These are phyloP conservation scores for Sphenopsis melanotis DNA, from an alignment of 2,797 vertebrate genomes.

Conservation along the genomic window DNA sequence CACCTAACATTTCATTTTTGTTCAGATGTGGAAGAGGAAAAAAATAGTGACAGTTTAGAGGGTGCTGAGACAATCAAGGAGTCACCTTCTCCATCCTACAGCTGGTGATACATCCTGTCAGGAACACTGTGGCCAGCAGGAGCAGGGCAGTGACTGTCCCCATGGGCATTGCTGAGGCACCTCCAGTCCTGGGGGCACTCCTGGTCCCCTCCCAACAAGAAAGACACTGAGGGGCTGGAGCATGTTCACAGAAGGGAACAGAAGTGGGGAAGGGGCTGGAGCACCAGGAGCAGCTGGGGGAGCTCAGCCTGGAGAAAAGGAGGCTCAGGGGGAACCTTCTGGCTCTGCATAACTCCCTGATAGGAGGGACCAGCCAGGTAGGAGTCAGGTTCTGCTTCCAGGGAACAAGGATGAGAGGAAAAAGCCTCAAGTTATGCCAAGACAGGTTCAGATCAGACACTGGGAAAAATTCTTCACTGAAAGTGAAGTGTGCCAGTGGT, in stretches of 20 bases:
- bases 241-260: rapidly evolving
- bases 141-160: background rate
- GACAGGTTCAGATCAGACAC: background rate
- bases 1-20: background rate
- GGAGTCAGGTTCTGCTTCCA: rapidly evolving
- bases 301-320: background rate
- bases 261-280: too few relatives aligned
- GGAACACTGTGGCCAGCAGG: background rate
- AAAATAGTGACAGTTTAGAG: background rate
- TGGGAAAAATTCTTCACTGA: background rate
- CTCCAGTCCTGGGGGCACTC: background rate
- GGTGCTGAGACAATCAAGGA: background rate
- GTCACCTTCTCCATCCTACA: background rate
- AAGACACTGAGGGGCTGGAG: background rate
- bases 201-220: background rate
- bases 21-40: background rate
- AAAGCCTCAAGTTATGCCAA: background rate
- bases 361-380: rapidly evolving
- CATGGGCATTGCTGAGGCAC: background rate
- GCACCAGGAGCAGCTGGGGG: background rate
- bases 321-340: background rate
- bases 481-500: too few relatives aligned
- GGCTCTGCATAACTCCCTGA: background rate
- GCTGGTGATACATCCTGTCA: background rate
- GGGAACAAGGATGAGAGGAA: background rate